Base-by-base conservation (phyloP, 2,797 vertebrate species). In the Acanthiza pusilla region DNA sequence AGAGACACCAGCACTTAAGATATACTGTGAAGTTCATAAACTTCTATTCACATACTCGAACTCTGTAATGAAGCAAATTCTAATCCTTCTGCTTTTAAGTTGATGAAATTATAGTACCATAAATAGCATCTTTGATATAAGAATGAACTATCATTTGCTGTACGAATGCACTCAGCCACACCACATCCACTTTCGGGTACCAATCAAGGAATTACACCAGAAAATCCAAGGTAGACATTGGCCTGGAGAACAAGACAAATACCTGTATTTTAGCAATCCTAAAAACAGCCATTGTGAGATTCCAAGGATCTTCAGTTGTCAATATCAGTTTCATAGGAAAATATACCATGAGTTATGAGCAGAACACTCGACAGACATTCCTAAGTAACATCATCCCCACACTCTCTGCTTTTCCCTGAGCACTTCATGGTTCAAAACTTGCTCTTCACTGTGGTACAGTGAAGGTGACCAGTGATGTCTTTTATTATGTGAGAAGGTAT, bases 101-200 rank as follows among this genome's bases (percentile, higher is more conserved):
- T 78, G 70, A 84, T 47, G 26, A 89, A 96, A 94, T 79, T 73
- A 76, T 13, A 89, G 78, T 48, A 58, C 79, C 66, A 76, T 68
- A 94, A 94, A 94, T 70, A 95, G 91, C 71, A 95, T 67, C 60
- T 88, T 30, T 91, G 85, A 81, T 96, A 94, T 45, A 72, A 75
- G 62, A 87, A 91, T 36, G 34, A 82, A 89, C 60, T 76, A 55
- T 5, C 20, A 81, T 73, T 92, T 89, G 61, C 68, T 85, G 22
- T 48, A 73, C n/a, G 30, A 85, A 93, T 85, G 79, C 65, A 83
- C 36, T 76, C 63, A 29, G 72, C 6, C 38, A 74, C 22, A 43
- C 2, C 23, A 25, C 38, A 36, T 40, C 20, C 16, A 62, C n/a
- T 45, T 57, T 8, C 45, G 30, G 22, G 53, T 47, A 71, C 8